phyloP scores from a whole-genome alignment of 2,797 vertebrate species.

The Vireo griseus region DNA sequence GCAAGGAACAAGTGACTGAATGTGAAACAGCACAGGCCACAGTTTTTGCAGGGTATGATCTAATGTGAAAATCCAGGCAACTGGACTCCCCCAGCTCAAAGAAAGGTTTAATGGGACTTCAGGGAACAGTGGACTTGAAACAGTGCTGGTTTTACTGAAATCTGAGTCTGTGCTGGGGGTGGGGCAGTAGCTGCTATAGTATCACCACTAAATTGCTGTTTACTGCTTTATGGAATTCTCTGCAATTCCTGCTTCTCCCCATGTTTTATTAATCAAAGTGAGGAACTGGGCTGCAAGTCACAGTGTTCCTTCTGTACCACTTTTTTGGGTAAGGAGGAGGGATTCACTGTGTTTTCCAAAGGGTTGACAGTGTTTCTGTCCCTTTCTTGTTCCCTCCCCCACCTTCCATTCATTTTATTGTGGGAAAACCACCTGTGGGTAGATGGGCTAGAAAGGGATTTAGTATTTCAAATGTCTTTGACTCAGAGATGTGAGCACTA shows the following conservation, averaged over 20 bases:
- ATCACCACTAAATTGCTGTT: background rate
- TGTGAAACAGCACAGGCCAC: background rate
- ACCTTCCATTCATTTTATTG: background rate
- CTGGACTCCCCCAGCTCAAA: background rate
- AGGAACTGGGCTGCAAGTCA: background rate
- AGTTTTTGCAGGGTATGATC: background rate
- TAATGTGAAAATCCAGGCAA: conserved; percentile 40
- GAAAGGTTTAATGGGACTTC: background rate
- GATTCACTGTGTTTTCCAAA: background rate
- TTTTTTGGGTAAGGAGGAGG: background rate
- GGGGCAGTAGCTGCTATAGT: background rate
- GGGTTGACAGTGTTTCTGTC: background rate
- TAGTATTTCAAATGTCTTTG: background rate
- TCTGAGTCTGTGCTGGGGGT: background rate
- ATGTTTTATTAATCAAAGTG: conserved; percentile 34
- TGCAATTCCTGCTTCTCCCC: background rate
- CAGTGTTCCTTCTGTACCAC: background rate
- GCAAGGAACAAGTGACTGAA: background rate
- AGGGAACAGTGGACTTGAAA: conserved; percentile 5
- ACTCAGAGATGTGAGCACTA: background rate
- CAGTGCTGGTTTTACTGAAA: conserved; percentile 21
- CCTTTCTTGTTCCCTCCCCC: background rate
- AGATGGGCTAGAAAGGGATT: background rate
- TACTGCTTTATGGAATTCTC: conserved; percentile 6
- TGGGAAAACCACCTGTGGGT: background rate